These are phyloP conservation scores for Pipistrellus pygmaeus DNA, from an alignment of 2,797 vertebrate species.

Conservation along the genomic window DNA sequence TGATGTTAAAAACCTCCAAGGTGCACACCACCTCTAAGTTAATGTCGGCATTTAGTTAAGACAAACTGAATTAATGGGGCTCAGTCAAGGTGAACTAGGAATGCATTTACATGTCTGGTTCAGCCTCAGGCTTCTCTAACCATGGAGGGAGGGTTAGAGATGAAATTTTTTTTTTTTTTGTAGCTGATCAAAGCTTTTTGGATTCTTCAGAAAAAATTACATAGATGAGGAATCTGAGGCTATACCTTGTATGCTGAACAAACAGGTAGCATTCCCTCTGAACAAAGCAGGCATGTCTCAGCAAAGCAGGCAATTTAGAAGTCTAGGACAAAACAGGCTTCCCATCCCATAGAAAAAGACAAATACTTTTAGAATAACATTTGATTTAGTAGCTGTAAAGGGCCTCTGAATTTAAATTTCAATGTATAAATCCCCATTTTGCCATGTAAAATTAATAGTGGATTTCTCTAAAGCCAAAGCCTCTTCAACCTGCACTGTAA, in stretches of 20 bases:
- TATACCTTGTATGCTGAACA: slow-evolving; percentile 81
- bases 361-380: slow-evolving; percentile 82
- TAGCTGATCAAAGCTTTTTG: neutral
- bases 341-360: slow-evolving; percentile 84
- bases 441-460: slow-evolving; percentile 87
- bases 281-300: slow-evolving; percentile 79
- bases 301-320: slow-evolving; percentile 82
- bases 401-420: slow-evolving; percentile 84
- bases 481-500: slow-evolving; percentile 84
- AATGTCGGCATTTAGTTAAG: neutral
- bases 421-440: slow-evolving; percentile 86
- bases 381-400: slow-evolving; percentile 84
- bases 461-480: slow-evolving; percentile 87
- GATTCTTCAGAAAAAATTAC: slow-evolving; percentile 80
- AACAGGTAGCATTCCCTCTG: slow-evolving; percentile 79
- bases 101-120: slow-evolving; percentile 18
- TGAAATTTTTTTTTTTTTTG: neutral
- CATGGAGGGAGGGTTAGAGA: neutral
- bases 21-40: neutral
- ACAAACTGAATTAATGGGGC: neutral
- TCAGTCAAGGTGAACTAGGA: neutral
- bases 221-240: slow-evolving; percentile 84
- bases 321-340: slow-evolving; percentile 79
- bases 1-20: neutral
- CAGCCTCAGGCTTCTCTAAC: neutral